phyloP scores from a whole-genome alignment of 2,113 vertebrate genomes.

The Oncorhynchus mykiss region DNA sequence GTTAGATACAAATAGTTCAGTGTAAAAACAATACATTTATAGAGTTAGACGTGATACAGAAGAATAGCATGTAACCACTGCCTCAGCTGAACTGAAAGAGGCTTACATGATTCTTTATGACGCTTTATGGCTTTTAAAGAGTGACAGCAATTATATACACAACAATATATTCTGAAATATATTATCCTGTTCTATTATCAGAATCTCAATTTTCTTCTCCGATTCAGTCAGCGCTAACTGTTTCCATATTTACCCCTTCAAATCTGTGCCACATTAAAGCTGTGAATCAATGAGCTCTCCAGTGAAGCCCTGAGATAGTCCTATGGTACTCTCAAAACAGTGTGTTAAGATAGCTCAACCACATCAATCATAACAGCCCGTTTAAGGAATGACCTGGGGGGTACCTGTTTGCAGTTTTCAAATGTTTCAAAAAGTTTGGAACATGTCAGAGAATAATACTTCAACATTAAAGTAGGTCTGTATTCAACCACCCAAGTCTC shows the following conservation, averaged over 20 bases:
- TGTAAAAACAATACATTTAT: not conserved
- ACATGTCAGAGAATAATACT: not conserved
- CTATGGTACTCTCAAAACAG: slow-evolving; percentile 3
- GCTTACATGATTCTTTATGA: not conserved
- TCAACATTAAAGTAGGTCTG: not conserved
- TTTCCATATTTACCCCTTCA: too few species aligned
- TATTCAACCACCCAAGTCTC: slow-evolving; percentile 2
- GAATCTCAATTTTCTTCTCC: not conserved
- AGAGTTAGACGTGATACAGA: not conserved
- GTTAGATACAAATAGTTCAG: not conserved
- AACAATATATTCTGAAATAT: not conserved
- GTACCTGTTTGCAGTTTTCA: not conserved
- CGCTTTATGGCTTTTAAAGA: not conserved
- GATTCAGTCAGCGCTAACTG: not conserved
- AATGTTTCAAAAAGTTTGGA: not conserved
- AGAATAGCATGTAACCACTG: not conserved
- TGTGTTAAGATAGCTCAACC: not conserved
- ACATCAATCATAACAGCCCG: not conserved
- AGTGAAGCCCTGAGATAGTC: slow-evolving; percentile 13
- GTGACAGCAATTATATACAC: not conserved
- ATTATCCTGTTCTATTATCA: not conserved
- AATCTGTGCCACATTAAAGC: not conserved
- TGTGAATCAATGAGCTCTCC: not conserved
- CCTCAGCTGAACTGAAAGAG: not conserved
- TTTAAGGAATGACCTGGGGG: not conserved